Percentiles rank a stretch among this genome's conserved stretches.
These are phyloP conservation scores for Muschampia plurimacula DNA, from an alignment of 2,888 invertebrate genomes.

Conservation along the genomic window DNA sequence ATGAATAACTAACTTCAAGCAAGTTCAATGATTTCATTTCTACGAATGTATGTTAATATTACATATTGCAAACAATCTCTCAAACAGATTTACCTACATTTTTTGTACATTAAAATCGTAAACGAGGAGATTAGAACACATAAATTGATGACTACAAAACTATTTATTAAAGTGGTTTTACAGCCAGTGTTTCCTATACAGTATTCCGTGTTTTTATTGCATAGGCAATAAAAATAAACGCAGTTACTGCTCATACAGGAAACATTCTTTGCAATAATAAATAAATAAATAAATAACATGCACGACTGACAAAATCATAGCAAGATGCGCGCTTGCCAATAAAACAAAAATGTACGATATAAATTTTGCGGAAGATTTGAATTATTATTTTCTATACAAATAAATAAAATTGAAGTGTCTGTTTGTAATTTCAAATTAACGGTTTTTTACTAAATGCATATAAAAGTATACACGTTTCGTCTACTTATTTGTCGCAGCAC, in stretches of 20 bases:
- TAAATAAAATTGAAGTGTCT: too few species aligned
- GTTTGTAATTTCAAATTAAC: too few species aligned
- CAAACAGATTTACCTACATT: slow-evolving; percentile 6
- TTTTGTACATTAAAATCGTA: slow-evolving; percentile 15
- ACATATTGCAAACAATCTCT: background rate
- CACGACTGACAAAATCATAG: slow-evolving; percentile 23
- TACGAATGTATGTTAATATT: background rate
- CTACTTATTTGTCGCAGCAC: too few species aligned
- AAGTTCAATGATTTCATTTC: background rate
- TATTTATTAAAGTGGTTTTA: slow-evolving; percentile 27
- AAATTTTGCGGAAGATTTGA: too few species aligned
- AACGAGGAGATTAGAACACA: slow-evolving; percentile 21
- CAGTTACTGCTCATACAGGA: slow-evolving; percentile 26
- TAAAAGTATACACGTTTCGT: too few species aligned
- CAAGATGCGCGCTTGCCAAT: slow-evolving; percentile 10
- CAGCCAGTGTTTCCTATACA: slow-evolving; percentile 29
- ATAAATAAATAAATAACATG: too few species aligned
- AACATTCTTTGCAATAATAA: slow-evolving; percentile 30
- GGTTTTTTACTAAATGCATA: too few species aligned
- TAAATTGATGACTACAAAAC: slow-evolving; percentile 24
- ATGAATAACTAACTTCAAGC: background rate
- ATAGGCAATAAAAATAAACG: slow-evolving; percentile 31
- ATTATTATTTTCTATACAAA: too few species aligned
- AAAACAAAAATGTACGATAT: slow-evolving; percentile 11
- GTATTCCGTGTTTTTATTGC: slow-evolving; percentile 29